phyloP scores from a whole-genome alignment of 2,888 invertebrate species.

The Orthosia cruda region DNA sequence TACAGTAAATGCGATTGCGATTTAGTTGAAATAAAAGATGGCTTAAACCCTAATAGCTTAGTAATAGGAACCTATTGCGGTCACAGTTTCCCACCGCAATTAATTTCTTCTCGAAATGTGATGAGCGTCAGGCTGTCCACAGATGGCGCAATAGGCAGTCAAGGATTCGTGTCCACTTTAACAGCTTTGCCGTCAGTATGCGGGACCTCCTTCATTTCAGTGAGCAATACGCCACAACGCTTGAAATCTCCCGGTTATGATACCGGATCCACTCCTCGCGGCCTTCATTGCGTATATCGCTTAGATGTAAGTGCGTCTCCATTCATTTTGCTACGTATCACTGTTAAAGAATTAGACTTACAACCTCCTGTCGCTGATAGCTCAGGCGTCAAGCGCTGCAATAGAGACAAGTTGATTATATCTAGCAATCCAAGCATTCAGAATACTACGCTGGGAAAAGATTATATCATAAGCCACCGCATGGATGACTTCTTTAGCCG shows the following conservation, averaged over 20 bases:
- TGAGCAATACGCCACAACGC: slow-evolving; percentile 69
- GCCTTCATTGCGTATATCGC: slow-evolving; percentile 83
- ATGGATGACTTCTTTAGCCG: slow-evolving; percentile 73
- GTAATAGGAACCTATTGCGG: slow-evolving; percentile 94
- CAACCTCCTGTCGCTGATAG: slow-evolving; percentile 69
- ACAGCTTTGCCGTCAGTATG: slow-evolving; percentile 86
- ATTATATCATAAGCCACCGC: slow-evolving; percentile 75
- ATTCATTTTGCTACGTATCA: slow-evolving; percentile 74
- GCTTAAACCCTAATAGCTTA: slow-evolving; percentile 93
- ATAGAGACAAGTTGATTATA: slow-evolving; percentile 83
- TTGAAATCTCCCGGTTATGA: slow-evolving; percentile 83
- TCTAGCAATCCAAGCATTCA: slow-evolving; percentile 63
- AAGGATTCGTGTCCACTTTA: slow-evolving; percentile 93
- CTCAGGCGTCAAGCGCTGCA: slow-evolving; percentile 74
- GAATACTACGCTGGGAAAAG: slow-evolving; percentile 79
- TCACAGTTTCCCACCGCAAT: slow-evolving; percentile 88
- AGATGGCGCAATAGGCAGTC: slow-evolving; percentile 91
- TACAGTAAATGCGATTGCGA: slow-evolving; percentile 93
- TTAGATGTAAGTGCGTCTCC: slow-evolving; percentile 67
- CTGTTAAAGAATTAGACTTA: slow-evolving; percentile 79
- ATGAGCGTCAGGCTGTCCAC: slow-evolving; percentile 93
- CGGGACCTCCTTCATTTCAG: slow-evolving; percentile 74
- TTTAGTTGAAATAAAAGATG: slow-evolving; percentile 95
- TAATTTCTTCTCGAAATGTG: slow-evolving; percentile 92
- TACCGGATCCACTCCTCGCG: slow-evolving; percentile 78